Evolutionary conservation across 2,113 vertebrate genomes (phyloP), one percentile per base, ranked within the genome.

Genomic region (Sitta europaea): DNA sequence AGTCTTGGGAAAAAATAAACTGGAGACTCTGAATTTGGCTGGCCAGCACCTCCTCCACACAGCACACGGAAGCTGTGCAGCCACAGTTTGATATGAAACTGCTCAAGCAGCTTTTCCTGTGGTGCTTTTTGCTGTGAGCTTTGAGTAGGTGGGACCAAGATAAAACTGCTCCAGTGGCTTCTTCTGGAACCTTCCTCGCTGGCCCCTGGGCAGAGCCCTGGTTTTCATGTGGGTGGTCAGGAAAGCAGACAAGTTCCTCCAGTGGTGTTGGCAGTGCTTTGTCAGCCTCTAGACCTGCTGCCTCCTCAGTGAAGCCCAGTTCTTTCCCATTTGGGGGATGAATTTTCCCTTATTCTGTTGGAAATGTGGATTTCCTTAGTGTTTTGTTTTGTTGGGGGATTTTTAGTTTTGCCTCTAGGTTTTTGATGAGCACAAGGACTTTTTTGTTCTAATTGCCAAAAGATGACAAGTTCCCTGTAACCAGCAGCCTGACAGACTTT

Each of bases 401-500:
- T 55, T 65, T 67, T 45, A 29, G 0, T 12, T 65, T 93, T 57
- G 12, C 9, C 66, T n/a, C 29, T 45, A 53, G 45, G 23, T 71
- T 96, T 79, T 77, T 81, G 40, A 27, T 92, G 75, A 93, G 89
- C 74, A 53, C 90, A 53, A 75, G 71, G 63, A 75, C 28, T 42
- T 83, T 86, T 93, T 50, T 90, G 57, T 94, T 96, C 82, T 89
- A 86, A 90, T 93, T 95, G 96, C 90, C 79, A 90, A 80, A 82
- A 87, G 77, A 59, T 86, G 59, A 63, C 75, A 35, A 45, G 50
- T 67, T 94, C 82, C 51, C 68, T 74, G 51, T 71, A 71, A 47
- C 15, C 76, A 92, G 61, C 82, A 95, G 78, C 68, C 47, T 86
- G 86, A 67, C 96, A 97, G 96, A 94, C 79, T 95, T 96, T 93